A percentile compares a stretch with the other conserved stretches of the same genome.
These are phyloP conservation scores for Drosophila watanabei DNA, from an alignment of 1,140 invertebrate species.

Conservation along the genomic window DNA sequence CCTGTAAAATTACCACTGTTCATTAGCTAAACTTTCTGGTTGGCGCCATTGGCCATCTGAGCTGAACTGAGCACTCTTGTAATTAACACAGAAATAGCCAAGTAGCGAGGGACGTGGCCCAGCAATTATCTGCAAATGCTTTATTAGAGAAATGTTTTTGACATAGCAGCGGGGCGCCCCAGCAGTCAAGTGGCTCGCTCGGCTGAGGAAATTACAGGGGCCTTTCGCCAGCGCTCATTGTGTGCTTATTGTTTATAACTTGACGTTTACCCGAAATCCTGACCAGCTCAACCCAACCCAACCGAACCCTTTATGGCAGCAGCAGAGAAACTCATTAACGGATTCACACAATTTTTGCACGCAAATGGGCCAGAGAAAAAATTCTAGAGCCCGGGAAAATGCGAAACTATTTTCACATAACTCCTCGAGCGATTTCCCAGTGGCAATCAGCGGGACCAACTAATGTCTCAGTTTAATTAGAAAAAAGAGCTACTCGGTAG, in stretches of 20 bases:
- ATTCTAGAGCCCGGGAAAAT: slow-evolving; percentile 56
- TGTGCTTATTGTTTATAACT: slow-evolving; percentile 47
- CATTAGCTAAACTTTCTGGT: slow-evolving; percentile 47
- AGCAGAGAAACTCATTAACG: slow-evolving; percentile 63
- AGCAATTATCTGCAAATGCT: slow-evolving; percentile 74
- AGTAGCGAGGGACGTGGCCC: slow-evolving; percentile 28
- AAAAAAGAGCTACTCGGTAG: slow-evolving; percentile 38
- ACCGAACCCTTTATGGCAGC: slow-evolving; percentile 14
- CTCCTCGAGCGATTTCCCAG: slow-evolving; percentile 73
- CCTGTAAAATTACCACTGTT: slow-evolving; percentile 24
- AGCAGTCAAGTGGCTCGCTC: slow-evolving; percentile 5
- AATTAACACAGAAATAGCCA: slow-evolving; percentile 71
- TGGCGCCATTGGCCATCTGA: slow-evolving; percentile 61
- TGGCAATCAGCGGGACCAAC: slow-evolving; percentile 74
- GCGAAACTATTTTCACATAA: slow-evolving; percentile 81
- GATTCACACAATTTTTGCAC: slow-evolving; percentile 81
- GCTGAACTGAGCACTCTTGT: slow-evolving; percentile 23
- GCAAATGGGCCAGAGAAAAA: slow-evolving; percentile 61
- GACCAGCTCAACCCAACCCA: slow-evolving; percentile 1
- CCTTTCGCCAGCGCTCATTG: slow-evolving; percentile 26
- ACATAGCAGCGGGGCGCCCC: slow-evolving; percentile 60
- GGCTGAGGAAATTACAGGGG: slow-evolving; percentile 11
- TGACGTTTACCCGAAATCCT: slow-evolving; percentile 45
- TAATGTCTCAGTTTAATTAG: slow-evolving; percentile 78
- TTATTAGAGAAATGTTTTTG: slow-evolving; percentile 73